Conservation (phyloP, 2,888 invertebrate species). For the Ctena decussata region DNA sequence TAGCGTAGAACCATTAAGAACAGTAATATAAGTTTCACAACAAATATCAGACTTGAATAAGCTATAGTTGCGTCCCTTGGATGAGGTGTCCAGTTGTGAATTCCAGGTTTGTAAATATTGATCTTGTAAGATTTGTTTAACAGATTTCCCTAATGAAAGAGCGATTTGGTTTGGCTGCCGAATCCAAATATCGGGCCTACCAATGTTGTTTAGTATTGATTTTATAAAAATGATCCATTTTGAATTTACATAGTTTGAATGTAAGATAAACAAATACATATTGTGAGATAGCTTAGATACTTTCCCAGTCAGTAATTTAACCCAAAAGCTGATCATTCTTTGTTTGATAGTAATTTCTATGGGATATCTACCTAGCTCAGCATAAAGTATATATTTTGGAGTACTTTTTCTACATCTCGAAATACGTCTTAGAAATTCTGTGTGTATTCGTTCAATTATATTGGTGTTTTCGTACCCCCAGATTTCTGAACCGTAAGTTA, state of each 20-base stretch:
- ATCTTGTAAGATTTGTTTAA: not conserved
- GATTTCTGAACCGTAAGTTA: constrained; percentile 13
- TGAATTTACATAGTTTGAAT: too few relatives aligned
- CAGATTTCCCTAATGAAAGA: too few relatives aligned
- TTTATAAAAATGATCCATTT: too few relatives aligned
- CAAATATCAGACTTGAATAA: too few relatives aligned
- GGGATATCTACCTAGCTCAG: not conserved
- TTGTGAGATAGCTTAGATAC: not conserved
- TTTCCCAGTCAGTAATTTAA: not conserved
- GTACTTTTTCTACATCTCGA: not conserved
- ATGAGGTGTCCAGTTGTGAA: too few relatives aligned
- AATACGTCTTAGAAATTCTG: not conserved
- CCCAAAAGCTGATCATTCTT: not conserved
- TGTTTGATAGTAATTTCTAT: not conserved
- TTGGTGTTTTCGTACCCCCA: not conserved
- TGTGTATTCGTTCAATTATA: not conserved
- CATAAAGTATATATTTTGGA: not conserved
- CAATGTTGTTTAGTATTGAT: too few relatives aligned
- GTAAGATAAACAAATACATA: not conserved
- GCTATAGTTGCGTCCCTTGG: too few relatives aligned
- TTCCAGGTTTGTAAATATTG: not conserved
- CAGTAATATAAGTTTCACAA: too few relatives aligned
- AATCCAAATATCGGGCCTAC: too few relatives aligned
- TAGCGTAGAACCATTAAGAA: too few relatives aligned
- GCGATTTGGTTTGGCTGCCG: too few relatives aligned